Percentiles rank a stretch among this genome's conserved stretches.
These are phyloP conservation scores for Phrynocephalus versicolor DNA, from an alignment of 2,113 vertebrate genomes.

Conservation along the genomic window DNA sequence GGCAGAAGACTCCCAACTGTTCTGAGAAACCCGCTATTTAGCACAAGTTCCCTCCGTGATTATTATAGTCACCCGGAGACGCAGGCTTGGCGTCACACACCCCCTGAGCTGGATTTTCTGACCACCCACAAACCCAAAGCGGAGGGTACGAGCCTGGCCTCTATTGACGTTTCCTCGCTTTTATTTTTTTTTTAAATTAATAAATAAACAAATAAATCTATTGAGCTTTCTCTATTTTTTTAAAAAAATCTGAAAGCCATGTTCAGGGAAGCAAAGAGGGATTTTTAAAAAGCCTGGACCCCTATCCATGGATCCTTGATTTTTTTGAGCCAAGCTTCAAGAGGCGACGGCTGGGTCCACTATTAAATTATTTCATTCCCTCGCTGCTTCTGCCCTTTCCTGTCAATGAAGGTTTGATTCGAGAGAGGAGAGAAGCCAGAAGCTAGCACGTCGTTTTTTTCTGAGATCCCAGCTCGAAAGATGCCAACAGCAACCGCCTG, in stretches of 20 bases:
- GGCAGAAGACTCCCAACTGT: not conserved
- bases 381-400: not conserved
- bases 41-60: not conserved
- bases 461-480: not conserved
- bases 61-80: constrained; percentile 20
- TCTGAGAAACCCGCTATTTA: not conserved
- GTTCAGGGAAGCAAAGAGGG: not conserved
- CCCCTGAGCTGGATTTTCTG: constrained; percentile 46
- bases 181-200: not conserved
- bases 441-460: no score
- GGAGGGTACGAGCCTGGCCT: not conserved
- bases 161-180: not conserved
- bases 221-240: not conserved
- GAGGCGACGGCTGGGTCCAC: not conserved
- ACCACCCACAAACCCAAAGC: constrained; percentile 54
- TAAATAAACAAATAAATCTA: no score
- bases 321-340: not conserved
- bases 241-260: not conserved
- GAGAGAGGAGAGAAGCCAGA: no score
- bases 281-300: no score
- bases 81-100: fast-evolving
- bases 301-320: no score
- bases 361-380: not conserved
- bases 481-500: not conserved
- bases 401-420: no score